Conservation (phyloP, 2,888 invertebrate genomes). For the Thereva nobilitata region DNA sequence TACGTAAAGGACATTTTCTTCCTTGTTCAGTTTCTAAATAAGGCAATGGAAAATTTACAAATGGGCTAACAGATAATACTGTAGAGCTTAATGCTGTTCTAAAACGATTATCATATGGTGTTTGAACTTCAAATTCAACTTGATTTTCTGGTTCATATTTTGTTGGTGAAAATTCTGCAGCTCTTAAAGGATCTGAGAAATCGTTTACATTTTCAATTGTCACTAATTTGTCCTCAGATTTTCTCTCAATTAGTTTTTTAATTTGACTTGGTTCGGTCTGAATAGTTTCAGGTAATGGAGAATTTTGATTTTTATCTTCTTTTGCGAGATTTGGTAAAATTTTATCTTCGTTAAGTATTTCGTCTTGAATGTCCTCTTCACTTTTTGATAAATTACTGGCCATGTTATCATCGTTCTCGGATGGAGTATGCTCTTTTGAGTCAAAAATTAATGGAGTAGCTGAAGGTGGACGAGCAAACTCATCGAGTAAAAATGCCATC, state of each 20-base stretch:
- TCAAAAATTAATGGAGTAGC: constrained; percentile 62
- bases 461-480: constrained; percentile 75
- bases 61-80: constrained; percentile 83
- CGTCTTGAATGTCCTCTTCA: constrained; percentile 20
- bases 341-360: constrained; percentile 27
- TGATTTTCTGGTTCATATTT: constrained; percentile 56
- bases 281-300: constrained; percentile 5
- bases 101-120: constrained; percentile 69
- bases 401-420: constrained; percentile 45
- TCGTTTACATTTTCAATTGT: constrained; percentile 63
- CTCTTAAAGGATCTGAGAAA: constrained; percentile 81
- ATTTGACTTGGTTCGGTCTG: constrained; percentile 12
- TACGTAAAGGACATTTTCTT: constrained; percentile 71
- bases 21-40: constrained; percentile 86
- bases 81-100: constrained; percentile 75
- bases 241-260: constrained; percentile 48
- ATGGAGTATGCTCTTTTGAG: constrained; percentile 56
- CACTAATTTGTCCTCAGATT: constrained; percentile 62
- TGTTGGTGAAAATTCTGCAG: constrained; percentile 53
- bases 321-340: not conserved
- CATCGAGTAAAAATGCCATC: constrained; percentile 85
- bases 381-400: not conserved
- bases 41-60: constrained; percentile 80
- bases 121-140: constrained; percentile 58
- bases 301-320: constrained; percentile 49